A percentile compares a stretch with the other conserved stretches of the same genome.
Conservation (phyloP, 1,140 invertebrate genomes). For the Pteromalus puparum region DNA sequence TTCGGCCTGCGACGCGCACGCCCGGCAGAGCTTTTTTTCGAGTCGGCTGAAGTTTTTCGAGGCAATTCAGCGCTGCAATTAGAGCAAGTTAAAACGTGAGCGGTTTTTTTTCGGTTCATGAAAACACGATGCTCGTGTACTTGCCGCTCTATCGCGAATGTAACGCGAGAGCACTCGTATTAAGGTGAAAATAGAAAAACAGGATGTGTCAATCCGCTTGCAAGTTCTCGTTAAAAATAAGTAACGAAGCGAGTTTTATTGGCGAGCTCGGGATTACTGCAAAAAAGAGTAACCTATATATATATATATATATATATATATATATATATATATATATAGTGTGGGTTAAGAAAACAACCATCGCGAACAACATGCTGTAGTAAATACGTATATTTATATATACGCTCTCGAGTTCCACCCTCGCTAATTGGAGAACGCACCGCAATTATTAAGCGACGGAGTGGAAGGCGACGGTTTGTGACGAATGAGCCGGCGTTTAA, state of each 20-base stretch:
- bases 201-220: too few relatives aligned
- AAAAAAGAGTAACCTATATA: too few relatives aligned
- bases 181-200: too few relatives aligned
- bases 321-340: too few relatives aligned
- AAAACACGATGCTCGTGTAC: too few relatives aligned
- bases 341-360: slow-evolving; percentile 35
- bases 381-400: not conserved
- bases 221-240: not conserved
- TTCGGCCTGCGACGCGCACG: not conserved
- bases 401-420: not conserved
- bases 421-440: slow-evolving; percentile 45
- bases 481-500: slow-evolving; percentile 38
- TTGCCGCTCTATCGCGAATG: too few relatives aligned
- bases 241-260: not conserved
- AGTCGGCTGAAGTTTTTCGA: not conserved
- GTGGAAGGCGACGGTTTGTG: not conserved
- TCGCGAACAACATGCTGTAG: not conserved
- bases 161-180: too few relatives aligned
- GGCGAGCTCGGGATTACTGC: not conserved
- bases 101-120: too few relatives aligned
- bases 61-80: not conserved
- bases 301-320: too few relatives aligned
- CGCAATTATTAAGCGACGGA: slow-evolving; percentile 31
- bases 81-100: not conserved
- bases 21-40: too few relatives aligned